Conservation (phyloP, 2,888 invertebrate genomes). For the Orthosia incerta region DNA sequence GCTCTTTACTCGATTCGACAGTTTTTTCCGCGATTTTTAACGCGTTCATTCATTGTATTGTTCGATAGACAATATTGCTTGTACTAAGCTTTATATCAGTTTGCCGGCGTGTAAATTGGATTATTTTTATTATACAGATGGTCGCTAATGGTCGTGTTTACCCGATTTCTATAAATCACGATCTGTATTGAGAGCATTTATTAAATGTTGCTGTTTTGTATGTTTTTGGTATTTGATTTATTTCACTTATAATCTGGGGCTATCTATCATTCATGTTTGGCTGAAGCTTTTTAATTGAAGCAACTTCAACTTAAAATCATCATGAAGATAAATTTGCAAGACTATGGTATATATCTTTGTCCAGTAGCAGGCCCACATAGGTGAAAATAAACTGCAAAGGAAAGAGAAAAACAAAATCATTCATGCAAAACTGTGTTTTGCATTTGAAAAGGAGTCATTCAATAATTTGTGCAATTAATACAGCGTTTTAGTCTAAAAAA, state of each 20-base stretch:
- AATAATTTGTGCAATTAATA: not conserved
- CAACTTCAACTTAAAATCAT: not conserved
- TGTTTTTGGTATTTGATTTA: slow-evolving; percentile 50
- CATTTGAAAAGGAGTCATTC: not conserved
- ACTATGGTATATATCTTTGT: not conserved
- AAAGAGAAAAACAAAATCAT: not conserved
- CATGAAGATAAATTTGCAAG: not conserved
- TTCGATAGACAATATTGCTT: slow-evolving; percentile 78
- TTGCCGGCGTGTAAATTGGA: slow-evolving; percentile 88
- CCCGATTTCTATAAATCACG: slow-evolving; percentile 83
- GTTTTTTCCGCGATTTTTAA: slow-evolving; percentile 87
- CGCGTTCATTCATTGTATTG: slow-evolving; percentile 82
- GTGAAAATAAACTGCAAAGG: not conserved
- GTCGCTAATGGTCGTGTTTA: slow-evolving; percentile 78
- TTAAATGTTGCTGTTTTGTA: slow-evolving; percentile 56
- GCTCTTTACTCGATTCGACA: slow-evolving; percentile 88
- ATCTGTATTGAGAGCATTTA: slow-evolving; percentile 63
- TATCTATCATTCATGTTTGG: slow-evolving; percentile 44
- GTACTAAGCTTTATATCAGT: slow-evolving; percentile 75
- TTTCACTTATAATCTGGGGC: slow-evolving; percentile 18
- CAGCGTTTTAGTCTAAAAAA: slow-evolving; percentile 2
- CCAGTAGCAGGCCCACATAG: not conserved
- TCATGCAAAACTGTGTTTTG: not conserved
- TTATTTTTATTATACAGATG: slow-evolving; percentile 88
- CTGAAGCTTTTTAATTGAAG: slow-evolving; percentile 36